Base-by-base conservation (phyloP, 2,113 vertebrate species). In the Plecturocebus donacophilus region DNA sequence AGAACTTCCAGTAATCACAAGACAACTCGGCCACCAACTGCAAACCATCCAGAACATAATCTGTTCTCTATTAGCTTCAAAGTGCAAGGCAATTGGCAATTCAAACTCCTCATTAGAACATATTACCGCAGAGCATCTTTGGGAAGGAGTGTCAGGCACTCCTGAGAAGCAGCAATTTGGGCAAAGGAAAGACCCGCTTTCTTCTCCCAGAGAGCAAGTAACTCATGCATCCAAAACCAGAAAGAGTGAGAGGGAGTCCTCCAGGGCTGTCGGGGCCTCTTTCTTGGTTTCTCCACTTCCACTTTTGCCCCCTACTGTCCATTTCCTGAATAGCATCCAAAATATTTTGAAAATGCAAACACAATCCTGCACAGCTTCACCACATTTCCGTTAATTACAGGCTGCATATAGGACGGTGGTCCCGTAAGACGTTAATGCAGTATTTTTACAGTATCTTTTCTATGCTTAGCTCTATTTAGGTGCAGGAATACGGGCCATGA, bases 241-340 rank as follows among this genome's bases (percentile, higher is more conserved):
- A 25, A 6, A n/a, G 2, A 13, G 3, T 11, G 20, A 11, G 8
- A 40, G 54, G 87, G 30, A 19, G n/a, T 16, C 23, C 45, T 38
- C 35, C 14, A 10, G 27, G 30, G 54, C 25, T 45, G 40, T 52
- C 1, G 5, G 19, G 4, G 21, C 35, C 30, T 42, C 49, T 23
- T 17, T 2, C 3, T 16, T 52, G 16, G 10, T 42, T 64, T 76
- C 90, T 71, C 71, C 12, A 23, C 56, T 73, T 85, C 49, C 13
- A 80, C 79, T 47, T 58, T 23, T 75, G 85, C 90, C 92, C 96
- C 95, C 96, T 97, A 76, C 90, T 0, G 79, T 86, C 79, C 76
- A 0, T 30, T 80, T 23, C 49, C 7, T 2, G 4, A 30, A 83
- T 14, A 45, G 68, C 95, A 96, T 1, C 42, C 30, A 25, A 68